phyloP scores from a whole-genome alignment of 2,888 invertebrate species.

The Temnothorax ravouxi region DNA sequence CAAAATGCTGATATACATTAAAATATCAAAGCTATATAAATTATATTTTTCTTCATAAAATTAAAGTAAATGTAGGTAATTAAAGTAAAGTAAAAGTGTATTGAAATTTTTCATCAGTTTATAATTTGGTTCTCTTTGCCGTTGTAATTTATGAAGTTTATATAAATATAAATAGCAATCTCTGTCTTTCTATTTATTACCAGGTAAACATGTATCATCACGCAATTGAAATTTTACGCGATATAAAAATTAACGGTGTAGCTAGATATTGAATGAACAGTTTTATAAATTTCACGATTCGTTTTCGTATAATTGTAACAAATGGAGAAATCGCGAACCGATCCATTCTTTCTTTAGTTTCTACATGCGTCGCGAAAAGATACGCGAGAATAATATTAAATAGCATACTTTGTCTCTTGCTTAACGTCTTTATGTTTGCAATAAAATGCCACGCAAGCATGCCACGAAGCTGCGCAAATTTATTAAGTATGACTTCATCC shows the following conservation, averaged over 20 bases:
- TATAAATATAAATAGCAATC: conserved; percentile 11
- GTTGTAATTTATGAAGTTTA: not conserved
- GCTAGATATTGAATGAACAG: not conserved
- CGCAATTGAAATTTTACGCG: not conserved
- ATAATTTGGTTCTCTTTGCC: not conserved
- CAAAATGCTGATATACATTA: not conserved
- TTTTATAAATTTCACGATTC: conserved; percentile 1
- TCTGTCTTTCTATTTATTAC: not conserved
- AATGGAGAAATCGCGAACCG: not conserved
- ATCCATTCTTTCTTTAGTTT: conserved; percentile 4
- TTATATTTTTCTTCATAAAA: not conserved
- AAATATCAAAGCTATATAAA: not conserved
- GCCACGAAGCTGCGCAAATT: not conserved
- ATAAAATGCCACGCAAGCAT: not conserved
- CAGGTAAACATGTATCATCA: not conserved
- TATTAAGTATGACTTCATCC: not conserved
- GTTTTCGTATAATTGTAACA: not conserved
- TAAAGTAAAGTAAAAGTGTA: too few relatives aligned
- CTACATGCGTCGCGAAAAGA: not conserved
- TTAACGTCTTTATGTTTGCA: not conserved
- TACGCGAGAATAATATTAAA: not conserved
- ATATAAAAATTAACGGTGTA: conserved; percentile 4
- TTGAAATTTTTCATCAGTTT: not conserved
- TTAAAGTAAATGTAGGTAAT: too few relatives aligned
- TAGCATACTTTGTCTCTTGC: not conserved